Percentiles rank a stretch among this genome's conserved stretches.
phyloP scores from a whole-genome alignment of 2,797 vertebrate genomes.

The Malurus splendens region DNA sequence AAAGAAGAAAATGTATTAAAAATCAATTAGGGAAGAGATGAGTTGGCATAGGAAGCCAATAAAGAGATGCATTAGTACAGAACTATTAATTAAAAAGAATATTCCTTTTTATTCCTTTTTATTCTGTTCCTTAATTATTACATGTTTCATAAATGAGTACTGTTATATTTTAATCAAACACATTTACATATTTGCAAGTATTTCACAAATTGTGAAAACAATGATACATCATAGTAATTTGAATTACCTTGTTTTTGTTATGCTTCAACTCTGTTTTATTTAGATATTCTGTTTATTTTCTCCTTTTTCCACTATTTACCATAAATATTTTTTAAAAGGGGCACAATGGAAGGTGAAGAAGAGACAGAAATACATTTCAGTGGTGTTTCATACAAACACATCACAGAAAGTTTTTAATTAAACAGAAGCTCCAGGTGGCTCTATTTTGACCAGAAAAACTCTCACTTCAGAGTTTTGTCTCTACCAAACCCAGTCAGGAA shows the following conservation, averaged over 20 bases:
- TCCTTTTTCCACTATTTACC: background rate
- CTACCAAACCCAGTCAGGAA: background rate
- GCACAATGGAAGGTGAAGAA: background rate
- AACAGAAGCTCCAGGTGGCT: background rate
- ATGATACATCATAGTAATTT: background rate
- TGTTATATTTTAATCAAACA: background rate
- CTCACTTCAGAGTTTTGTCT: background rate
- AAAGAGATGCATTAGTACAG: background rate
- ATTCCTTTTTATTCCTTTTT: background rate
- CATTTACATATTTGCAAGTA: background rate
- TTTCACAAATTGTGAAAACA: background rate
- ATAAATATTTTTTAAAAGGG: background rate
- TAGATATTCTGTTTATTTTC: background rate
- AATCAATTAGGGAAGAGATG: background rate
- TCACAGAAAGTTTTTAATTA: background rate
- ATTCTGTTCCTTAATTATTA: background rate
- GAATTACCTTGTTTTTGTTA: background rate
- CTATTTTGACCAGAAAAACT: background rate
- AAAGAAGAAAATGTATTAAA: conserved; percentile 1
- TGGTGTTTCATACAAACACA: background rate
- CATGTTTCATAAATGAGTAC: background rate
- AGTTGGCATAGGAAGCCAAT: background rate
- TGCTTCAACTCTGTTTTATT: background rate
- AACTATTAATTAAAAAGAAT: background rate
- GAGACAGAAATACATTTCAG: background rate